Evolutionary conservation across 2,888 invertebrate genomes (phyloP).

Genomic region (Drosophila nr. perissopoda): DNA sequence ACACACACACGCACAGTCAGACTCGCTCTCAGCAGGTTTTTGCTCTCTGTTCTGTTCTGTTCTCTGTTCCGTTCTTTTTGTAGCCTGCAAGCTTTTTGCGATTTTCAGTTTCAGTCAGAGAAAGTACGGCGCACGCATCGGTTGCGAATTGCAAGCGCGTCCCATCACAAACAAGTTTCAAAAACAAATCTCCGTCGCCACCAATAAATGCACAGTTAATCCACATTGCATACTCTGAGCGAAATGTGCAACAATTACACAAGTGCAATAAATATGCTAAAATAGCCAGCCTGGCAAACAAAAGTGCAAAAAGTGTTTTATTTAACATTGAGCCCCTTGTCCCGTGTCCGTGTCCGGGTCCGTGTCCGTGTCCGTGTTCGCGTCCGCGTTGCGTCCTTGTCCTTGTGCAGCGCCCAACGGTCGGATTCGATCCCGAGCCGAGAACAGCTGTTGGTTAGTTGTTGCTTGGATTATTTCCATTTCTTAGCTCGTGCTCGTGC

Average conservation of each 20-base stretch:
- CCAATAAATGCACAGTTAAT: constrained; percentile 25
- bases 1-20: not conserved
- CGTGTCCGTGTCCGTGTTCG: constrained; percentile 71
- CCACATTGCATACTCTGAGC: constrained; percentile 10
- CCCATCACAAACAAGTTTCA: constrained; percentile 28
- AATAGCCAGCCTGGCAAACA: not conserved
- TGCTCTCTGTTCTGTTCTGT: constrained; percentile 25
- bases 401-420: constrained; percentile 71
- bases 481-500: constrained; percentile 29
- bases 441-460: constrained; percentile 66
- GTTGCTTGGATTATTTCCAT: constrained; percentile 34
- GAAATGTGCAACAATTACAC: constrained; percentile 52
- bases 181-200: constrained; percentile 40
- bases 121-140: constrained; percentile 84
- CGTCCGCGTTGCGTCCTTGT: constrained; percentile 62
- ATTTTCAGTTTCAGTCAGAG: constrained; percentile 83
- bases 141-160: constrained; percentile 70
- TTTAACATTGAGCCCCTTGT: constrained; percentile 29
- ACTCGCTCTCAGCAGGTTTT: constrained; percentile 39
- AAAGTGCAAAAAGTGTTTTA: constrained; percentile 22
- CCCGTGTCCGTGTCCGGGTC: constrained; percentile 27
- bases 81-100: constrained; percentile 45
- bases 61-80: constrained; percentile 38
- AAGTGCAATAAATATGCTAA: not conserved
- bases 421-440: constrained; percentile 23